These are phyloP conservation scores for Oryzias curvinotus DNA, from an alignment of 2,113 vertebrate genomes.

Conservation along the genomic window DNA sequence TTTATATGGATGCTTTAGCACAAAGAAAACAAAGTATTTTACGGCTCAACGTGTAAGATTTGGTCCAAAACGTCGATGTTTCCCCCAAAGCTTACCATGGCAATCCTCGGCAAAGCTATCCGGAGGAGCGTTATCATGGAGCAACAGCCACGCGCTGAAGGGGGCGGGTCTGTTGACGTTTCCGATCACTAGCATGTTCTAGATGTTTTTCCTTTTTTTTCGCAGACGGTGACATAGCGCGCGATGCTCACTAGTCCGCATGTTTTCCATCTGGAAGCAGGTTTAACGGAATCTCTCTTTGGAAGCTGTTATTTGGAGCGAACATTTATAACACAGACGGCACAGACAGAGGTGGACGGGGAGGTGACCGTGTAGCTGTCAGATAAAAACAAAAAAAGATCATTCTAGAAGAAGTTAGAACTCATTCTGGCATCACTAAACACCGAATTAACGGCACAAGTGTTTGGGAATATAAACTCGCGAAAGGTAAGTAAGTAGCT, in stretches of 20 bases:
- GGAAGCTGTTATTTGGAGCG: neutral
- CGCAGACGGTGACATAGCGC: slow-evolving; percentile 66
- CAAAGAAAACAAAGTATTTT: too few species aligned
- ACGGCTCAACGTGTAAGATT: too few species aligned
- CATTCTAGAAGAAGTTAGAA: too few species aligned
- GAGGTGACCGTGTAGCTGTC: slow-evolving; percentile 29
- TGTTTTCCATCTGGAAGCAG: neutral
- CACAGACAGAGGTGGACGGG: neutral
- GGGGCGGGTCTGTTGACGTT: slow-evolving; percentile 49
- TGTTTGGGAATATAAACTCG: too few species aligned
- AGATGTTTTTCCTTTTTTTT: slow-evolving; percentile 44
- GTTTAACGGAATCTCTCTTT: neutral
- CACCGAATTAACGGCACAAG: too few species aligned
- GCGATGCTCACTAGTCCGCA: neutral
- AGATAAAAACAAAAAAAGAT: neutral
- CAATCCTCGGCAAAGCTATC: too few species aligned
- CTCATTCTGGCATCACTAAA: too few species aligned
- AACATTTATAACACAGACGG: neutral
- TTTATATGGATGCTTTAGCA: too few species aligned
- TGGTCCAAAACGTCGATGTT: too few species aligned
- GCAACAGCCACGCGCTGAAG: slow-evolving; percentile 9
- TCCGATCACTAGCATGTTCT: slow-evolving; percentile 66
- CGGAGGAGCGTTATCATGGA: neutral
- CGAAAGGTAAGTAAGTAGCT: too few species aligned
- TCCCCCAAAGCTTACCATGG: too few species aligned